These are phyloP conservation scores for Tragelaphus imberbis DNA, from an alignment of 2,113 vertebrate genomes.

Conservation along the genomic window DNA sequence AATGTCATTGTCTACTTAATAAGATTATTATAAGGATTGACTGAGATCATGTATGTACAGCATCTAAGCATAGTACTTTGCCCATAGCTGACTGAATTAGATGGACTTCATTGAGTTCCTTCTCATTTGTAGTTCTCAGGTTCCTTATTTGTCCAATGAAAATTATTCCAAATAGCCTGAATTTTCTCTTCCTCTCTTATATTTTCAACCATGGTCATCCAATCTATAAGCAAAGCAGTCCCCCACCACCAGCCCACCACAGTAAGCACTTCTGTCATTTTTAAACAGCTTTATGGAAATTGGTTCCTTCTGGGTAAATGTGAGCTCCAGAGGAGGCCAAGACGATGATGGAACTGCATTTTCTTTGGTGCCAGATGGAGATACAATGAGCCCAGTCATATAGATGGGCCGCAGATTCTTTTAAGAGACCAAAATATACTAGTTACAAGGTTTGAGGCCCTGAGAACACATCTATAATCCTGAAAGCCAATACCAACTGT, in stretches of 20 bases:
- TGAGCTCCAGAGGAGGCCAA: background rate
- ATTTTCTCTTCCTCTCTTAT: background rate
- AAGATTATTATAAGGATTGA: background rate
- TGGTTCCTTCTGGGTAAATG: background rate
- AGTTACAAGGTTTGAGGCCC: background rate
- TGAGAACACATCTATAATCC: background rate
- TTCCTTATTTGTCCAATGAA: background rate
- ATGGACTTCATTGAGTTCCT: background rate
- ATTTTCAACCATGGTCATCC: background rate
- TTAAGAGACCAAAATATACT: background rate
- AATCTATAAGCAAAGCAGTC: background rate
- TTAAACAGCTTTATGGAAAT: slow-evolving; percentile 15
- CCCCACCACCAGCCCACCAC: background rate
- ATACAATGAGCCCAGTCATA: background rate
- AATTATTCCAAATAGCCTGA: background rate
- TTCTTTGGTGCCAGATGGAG: background rate
- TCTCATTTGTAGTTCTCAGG: background rate
- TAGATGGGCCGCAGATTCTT: background rate
- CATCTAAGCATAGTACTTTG: background rate
- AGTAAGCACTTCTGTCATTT: background rate
- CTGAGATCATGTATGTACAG: background rate
- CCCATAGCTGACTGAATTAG: background rate
- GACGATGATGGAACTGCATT: background rate
- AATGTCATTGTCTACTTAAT: background rate
- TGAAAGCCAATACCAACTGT: background rate